These are phyloP conservation scores for Esperia sulphurella DNA, from an alignment of 2,888 invertebrate species.

Conservation along the genomic window DNA sequence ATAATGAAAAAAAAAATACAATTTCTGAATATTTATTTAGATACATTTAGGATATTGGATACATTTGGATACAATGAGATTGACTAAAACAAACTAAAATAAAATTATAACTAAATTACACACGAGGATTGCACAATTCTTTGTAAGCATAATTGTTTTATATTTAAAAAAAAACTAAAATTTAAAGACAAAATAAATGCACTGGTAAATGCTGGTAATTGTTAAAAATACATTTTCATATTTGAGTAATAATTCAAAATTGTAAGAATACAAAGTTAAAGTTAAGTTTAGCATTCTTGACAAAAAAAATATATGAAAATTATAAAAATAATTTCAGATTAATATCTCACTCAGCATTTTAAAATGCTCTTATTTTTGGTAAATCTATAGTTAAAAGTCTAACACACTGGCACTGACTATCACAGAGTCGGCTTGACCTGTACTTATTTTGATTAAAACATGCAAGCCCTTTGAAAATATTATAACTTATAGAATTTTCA, in stretches of 20 bases:
- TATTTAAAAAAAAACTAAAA: neutral
- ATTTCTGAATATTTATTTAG: slow-evolving; percentile 24
- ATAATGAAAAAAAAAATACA: neutral
- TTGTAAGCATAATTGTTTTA: neutral
- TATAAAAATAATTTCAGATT: slow-evolving; percentile 8
- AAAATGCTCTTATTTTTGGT: too few relatives aligned
- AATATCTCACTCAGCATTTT: slow-evolving; percentile 3
- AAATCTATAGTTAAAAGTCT: slow-evolving; percentile 13
- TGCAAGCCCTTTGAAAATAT: too few relatives aligned
- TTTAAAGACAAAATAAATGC: slow-evolving; percentile 29
- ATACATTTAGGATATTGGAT: too few relatives aligned
- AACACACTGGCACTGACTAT: slow-evolving; percentile 59
- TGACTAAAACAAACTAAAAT: slow-evolving; percentile 21
- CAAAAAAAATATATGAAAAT: neutral
- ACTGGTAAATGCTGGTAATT: slow-evolving; percentile 24
- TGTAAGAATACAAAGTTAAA: neutral
- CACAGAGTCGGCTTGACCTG: slow-evolving; percentile 35
- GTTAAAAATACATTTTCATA: neutral
- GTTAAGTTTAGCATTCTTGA: neutral
- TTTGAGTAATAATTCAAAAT: neutral
- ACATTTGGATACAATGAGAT: slow-evolving; percentile 31
- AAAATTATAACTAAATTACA: neutral
- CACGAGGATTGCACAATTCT: slow-evolving; percentile 1
- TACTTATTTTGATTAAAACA: neutral
- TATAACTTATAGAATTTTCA: too few relatives aligned